phyloP scores from a whole-genome alignment of 2,888 invertebrate genomes.

The Dynastes grantii region DNA sequence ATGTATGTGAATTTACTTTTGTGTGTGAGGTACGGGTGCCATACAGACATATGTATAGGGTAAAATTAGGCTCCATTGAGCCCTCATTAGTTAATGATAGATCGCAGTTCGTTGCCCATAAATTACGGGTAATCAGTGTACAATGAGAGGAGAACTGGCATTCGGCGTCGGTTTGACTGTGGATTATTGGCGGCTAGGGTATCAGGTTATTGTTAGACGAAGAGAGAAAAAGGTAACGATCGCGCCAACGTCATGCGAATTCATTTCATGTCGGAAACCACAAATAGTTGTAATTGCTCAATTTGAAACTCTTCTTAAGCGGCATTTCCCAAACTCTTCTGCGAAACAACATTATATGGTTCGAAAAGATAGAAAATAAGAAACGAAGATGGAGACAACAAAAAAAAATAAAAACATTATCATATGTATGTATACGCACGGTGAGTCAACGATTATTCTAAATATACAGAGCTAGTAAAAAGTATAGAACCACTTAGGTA shows the following conservation, averaged over 20 bases:
- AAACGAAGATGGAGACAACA: too few relatives aligned
- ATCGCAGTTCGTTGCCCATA: constrained; percentile 56
- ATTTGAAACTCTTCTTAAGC: too few relatives aligned
- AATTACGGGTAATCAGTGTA: constrained; percentile 45
- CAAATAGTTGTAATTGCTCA: constrained; percentile 1
- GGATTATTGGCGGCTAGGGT: constrained; percentile 2
- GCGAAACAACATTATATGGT: too few relatives aligned
- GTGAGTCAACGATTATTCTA: too few relatives aligned
- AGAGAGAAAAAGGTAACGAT: not conserved
- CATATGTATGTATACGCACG: too few relatives aligned
- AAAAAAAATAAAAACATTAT: too few relatives aligned
- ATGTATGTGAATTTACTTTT: constrained; percentile 39
- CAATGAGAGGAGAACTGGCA: constrained; percentile 40
- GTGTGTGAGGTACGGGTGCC: constrained; percentile 26
- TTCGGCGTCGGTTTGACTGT: constrained; percentile 35
- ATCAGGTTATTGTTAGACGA: constrained; percentile 3
- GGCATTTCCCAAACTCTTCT: too few relatives aligned
- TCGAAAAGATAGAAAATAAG: too few relatives aligned
- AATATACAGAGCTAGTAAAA: too few relatives aligned
- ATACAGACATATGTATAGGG: constrained; percentile 23
- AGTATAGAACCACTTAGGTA: too few relatives aligned
- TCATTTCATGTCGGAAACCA: not conserved
- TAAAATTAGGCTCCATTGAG: constrained; percentile 66
- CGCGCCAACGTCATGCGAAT: too few relatives aligned
- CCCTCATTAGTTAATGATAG: constrained; percentile 68